Conservation (phyloP, 2,113 vertebrate genomes). For the Scortum barcoo region DNA sequence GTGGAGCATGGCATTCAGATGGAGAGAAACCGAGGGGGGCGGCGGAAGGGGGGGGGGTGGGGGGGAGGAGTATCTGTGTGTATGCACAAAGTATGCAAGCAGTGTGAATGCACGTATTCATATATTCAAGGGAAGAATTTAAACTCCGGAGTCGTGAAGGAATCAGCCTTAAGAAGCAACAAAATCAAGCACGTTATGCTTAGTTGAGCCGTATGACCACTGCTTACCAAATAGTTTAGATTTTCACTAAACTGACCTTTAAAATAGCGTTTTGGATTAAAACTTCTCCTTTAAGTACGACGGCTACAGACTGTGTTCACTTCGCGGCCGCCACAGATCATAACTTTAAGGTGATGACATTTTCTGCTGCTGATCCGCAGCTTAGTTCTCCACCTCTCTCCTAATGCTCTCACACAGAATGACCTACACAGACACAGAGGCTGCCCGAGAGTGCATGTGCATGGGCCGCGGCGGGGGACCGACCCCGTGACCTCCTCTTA, state of each 20-base stretch:
- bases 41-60: too few relatives aligned
- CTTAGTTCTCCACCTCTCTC: background rate
- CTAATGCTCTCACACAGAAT: background rate
- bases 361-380: background rate
- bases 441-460: background rate
- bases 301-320: too few relatives aligned
- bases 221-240: background rate
- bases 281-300: background rate
- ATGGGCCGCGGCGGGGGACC: background rate
- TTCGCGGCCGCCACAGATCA: too few relatives aligned
- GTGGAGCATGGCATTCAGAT: slow-evolving; percentile 23
- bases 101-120: background rate
- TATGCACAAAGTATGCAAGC: background rate
- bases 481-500: slow-evolving; percentile 27
- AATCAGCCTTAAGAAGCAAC: background rate
- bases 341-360: slow-evolving; percentile 1
- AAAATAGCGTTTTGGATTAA: background rate
- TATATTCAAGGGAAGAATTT: background rate
- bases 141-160: background rate
- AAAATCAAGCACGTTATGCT: background rate
- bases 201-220: background rate
- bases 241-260: background rate
- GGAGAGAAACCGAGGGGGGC: too few relatives aligned
- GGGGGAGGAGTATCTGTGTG: background rate
- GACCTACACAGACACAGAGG: background rate